phyloP scores from a whole-genome alignment of 35 echinoderm and acorn worm species.

The Eucidaris tribuloides region DNA sequence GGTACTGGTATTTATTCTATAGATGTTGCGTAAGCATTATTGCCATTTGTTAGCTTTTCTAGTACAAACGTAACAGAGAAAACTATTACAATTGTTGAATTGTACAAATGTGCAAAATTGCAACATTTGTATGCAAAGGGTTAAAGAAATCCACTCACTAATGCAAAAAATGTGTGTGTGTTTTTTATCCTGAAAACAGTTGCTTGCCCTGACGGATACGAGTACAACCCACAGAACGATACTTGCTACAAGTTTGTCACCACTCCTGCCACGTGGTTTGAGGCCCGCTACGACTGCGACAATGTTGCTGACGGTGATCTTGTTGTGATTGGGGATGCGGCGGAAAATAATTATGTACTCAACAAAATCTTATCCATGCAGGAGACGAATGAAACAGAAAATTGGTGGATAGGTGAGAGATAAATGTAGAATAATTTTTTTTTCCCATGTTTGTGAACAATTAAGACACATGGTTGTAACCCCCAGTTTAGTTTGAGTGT shows the following conservation, averaged over 20 bases:
- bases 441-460: not conserved
- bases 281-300: constrained; percentile 72
- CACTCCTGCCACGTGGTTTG: constrained; percentile 41
- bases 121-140: too few species aligned
- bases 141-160: too few species aligned
- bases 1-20: too few species aligned
- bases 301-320: constrained; percentile 67
- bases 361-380: not conserved
- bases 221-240: constrained; percentile 20
- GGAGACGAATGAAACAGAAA: not conserved
- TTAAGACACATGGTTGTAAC: not conserved
- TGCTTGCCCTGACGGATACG: constrained; percentile 78
- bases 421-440: not conserved
- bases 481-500: too few species aligned
- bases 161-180: too few species aligned
- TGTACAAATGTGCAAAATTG: too few species aligned
- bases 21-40: too few species aligned
- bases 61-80: too few species aligned
- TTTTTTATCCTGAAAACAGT: too few species aligned
- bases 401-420: constrained; percentile 80
- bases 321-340: constrained; percentile 58
- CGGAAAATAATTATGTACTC: constrained; percentile 51
- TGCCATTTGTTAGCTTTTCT: too few species aligned
- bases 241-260: constrained; percentile 89
- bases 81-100: too few species aligned